Conservation (phyloP, 2,113 vertebrate genomes). For the Rhinopomastus cyanomelas region DNA sequence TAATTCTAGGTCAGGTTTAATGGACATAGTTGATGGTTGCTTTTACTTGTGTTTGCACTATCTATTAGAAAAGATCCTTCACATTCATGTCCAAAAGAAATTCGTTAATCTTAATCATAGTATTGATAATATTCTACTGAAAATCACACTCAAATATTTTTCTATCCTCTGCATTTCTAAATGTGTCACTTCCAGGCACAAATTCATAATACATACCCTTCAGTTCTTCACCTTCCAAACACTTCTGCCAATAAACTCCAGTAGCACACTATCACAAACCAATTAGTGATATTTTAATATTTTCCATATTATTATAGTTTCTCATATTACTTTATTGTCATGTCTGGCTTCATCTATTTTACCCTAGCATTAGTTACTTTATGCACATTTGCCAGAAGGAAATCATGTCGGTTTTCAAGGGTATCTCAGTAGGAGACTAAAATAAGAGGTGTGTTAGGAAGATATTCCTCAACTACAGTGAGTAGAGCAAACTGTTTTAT, state of each 20-base stretch:
- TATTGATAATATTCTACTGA: neutral
- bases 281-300: neutral
- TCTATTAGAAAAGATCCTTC: neutral
- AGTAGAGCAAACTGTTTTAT: neutral
- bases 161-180: neutral
- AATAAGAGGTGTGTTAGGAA: neutral
- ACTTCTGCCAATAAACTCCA: neutral
- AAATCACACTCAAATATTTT: neutral
- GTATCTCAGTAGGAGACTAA: neutral
- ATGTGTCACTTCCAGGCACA: neutral
- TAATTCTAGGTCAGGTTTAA: neutral
- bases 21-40: accelerated
- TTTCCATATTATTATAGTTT: too few relatives aligned
- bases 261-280: neutral
- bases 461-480: neutral
- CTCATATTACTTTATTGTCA: neutral
- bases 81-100: neutral
- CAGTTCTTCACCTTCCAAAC: neutral
- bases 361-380: neutral
- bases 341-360: neutral
- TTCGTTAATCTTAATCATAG: neutral
- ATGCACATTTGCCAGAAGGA: neutral
- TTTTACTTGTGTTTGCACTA: neutral
- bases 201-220: neutral
- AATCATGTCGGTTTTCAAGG: neutral